Base-by-base conservation (phyloP, 1,140 invertebrate genomes). In the Philotrypesis tridentata region DNA sequence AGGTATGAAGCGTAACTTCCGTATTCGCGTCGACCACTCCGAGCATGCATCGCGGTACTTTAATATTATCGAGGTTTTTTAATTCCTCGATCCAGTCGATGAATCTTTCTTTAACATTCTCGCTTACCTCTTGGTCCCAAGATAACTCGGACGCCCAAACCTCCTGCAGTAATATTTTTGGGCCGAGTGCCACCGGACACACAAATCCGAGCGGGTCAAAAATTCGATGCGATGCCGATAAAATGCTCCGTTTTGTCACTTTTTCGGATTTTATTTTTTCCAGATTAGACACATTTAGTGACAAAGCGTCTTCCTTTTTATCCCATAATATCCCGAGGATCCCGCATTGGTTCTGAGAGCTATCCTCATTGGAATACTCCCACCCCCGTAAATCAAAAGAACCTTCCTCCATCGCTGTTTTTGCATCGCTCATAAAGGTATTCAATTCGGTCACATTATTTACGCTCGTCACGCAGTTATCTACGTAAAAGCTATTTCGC, bases 131-230 rank as follows among this genome's bases (percentile, higher is more conserved):
- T 4, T 60, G 4, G 14, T 60, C 55, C 55, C 55, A 87, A 27
- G 60, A 74, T 8, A 84, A 75, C 40, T 83, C 79, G 14, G 27
- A 55, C 21, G 48, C 25, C 74, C 86, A 88, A 12, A 72, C 37
- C 48, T 83, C 27, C 61, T 87, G 79, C 61, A 87, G 55, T 67
- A 85, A 79, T 21, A 86, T 70, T 74, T 84, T 87, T 33, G 85
- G 83, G 23, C 14, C 25, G 29, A 87, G 68, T 71, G 74, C 63
- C 0, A 76, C 83, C 7, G 86, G 85, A 43, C 74, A 85, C 7
- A 75, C 71, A 37, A 73, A 73, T 1, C 71, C 71, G 2, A 73
- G 25, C 2, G 43, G 71, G 27, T 73, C 71, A n/a, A 73, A 73
- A 40, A 74, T 60, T 27, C 48, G 40, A 80, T 70, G 68, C 9